Evolutionary conservation across 2,888 invertebrate species (phyloP), one percentile per base, ranked within the genome.

Genomic region (Dicranocentrus wangi): DNA sequence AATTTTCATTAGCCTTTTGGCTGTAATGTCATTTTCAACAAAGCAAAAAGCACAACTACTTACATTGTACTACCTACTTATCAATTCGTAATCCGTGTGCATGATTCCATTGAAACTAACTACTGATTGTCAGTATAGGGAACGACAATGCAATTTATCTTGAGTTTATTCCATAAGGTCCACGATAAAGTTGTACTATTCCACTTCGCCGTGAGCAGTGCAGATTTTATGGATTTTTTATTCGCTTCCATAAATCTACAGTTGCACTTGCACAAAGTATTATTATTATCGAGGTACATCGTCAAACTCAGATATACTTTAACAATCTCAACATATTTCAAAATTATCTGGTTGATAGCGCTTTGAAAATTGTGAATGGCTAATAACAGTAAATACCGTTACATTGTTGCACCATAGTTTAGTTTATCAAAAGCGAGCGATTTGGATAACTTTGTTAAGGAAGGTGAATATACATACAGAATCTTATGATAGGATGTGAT

Each of bases 371-470:
- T 28, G 27, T 68, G 68, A 76, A 76, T 76, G 43, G 55, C 27
- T 58, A 68, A 76, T 76, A 76, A 68, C 47, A 58, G 19, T 21
- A 19, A 51, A 15, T 55, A 42, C 68, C 76, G 68, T 76, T 68
- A 76, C 58, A 27, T 68, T 60, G 68, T 76, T 76, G 76, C 76
- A 60, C 68, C 76, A 68, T 68, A 28, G 27, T 42, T 25, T 68
- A 28, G 27, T 42, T 25, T 28, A 61, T 27, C 2, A 61, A 32
- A 28, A 65, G 21, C 39, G n/a, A n/a, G n/a, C 23, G 17, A 17
- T 61, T 17, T 32, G 42, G 66, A 66, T 27, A 51, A 66, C n/a
- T 23, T 47, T 51, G 25, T 27, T 21, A 58, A 63, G 10, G 39
- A 42, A 21, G 63, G 17, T 42, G 21, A 42, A n/a, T n/a, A n/a